phyloP scores from a whole-genome alignment of 2,888 invertebrate species.

The Lamellibrachia satsuma region DNA sequence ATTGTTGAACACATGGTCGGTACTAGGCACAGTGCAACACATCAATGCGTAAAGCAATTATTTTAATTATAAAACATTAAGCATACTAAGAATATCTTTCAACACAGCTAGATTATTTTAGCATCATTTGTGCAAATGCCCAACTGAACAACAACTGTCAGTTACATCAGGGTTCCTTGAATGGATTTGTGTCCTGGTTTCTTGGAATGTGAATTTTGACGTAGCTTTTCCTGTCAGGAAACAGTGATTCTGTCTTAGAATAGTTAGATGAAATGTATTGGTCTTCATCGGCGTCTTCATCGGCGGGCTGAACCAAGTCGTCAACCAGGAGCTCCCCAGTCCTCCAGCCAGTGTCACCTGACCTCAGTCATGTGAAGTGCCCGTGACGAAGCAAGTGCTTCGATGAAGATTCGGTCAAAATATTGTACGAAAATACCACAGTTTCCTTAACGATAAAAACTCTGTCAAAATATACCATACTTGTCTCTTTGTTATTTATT shows the following conservation, averaged over 20 bases:
- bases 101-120: background rate
- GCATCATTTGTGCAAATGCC: background rate
- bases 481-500: background rate
- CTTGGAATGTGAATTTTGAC: too few relatives aligned
- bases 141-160: background rate
- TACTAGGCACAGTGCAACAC: slow-evolving; percentile 17
- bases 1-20: slow-evolving; percentile 58
- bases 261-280: too few relatives aligned
- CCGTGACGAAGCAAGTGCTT: background rate
- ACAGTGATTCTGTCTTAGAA: too few relatives aligned
- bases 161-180: background rate
- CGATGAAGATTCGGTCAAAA: background rate
- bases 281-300: too few relatives aligned
- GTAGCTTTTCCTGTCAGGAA: too few relatives aligned
- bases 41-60: background rate
- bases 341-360: background rate
- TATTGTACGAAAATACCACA: background rate
- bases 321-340: background rate
- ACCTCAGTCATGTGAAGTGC: background rate
- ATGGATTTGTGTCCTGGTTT: background rate
- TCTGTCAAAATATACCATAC: background rate
- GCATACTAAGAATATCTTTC: background rate
- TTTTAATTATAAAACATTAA: background rate
- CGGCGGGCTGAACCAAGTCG: too few relatives aligned
- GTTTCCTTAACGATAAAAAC: background rate